Conservation (phyloP, 2,113 vertebrate species). For the Cyanoliseus patagonus region DNA sequence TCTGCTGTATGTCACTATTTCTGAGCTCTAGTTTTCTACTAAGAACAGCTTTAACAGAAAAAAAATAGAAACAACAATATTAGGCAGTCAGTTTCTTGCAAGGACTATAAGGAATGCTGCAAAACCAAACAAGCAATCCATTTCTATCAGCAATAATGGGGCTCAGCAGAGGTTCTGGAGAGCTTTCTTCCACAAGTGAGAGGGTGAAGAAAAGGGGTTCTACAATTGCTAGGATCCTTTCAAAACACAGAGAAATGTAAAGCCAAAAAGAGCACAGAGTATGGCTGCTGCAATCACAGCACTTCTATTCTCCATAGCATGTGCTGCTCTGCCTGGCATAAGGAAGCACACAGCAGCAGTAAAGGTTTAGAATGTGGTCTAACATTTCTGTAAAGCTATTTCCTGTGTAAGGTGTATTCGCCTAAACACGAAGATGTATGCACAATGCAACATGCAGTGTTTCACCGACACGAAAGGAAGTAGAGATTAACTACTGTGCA, state of each 20-base stretch:
- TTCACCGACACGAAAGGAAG: neutral
- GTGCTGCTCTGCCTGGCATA: neutral
- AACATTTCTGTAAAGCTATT: neutral
- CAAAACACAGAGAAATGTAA: neutral
- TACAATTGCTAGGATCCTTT: neutral
- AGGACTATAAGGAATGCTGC: neutral
- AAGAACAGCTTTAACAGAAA: neutral
- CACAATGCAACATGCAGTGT: neutral
- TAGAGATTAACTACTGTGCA: neutral
- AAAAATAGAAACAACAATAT: neutral
- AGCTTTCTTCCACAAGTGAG: neutral
- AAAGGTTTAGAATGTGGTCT: neutral
- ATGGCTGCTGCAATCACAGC: neutral
- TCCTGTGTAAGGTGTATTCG: neutral
- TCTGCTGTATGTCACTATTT: neutral
- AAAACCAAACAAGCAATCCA: neutral
- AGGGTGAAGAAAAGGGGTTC: neutral
- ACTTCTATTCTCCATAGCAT: neutral
- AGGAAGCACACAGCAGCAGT: neutral
- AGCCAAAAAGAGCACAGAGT: neutral
- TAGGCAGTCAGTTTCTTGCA: neutral
- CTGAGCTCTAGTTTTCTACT: neutral
- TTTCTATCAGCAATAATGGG: neutral
- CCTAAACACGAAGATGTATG: neutral
- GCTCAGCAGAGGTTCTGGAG: neutral